Conservation (phyloP, 1,140 invertebrate species). For the Papilio dardanus region DNA sequence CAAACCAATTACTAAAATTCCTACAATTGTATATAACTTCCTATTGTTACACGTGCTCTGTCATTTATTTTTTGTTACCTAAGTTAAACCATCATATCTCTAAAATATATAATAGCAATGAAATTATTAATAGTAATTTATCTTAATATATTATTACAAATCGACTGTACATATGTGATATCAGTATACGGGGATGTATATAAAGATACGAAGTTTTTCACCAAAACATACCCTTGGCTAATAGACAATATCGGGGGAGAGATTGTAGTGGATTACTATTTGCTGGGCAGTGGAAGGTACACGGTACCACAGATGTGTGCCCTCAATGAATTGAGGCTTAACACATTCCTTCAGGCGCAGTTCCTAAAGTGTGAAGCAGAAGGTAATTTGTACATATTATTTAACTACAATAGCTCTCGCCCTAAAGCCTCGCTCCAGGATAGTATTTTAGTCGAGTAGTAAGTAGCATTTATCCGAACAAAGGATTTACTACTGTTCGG, state of each 20-base stretch:
- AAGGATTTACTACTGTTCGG: too few species aligned
- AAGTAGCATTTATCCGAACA: too few species aligned
- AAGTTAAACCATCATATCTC: too few species aligned
- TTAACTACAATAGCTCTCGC: too few species aligned
- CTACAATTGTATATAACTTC: not conserved
- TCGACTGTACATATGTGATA: constrained; percentile 45
- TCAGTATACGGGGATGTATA: constrained; percentile 56
- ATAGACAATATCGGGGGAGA: constrained; percentile 61
- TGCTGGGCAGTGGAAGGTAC: constrained; percentile 55
- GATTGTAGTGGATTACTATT: constrained; percentile 52
- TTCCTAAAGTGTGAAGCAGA: constrained; percentile 62
- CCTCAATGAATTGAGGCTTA: constrained; percentile 49
- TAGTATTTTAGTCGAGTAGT: too few species aligned
- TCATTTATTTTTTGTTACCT: not conserved
- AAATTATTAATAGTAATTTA: not conserved
- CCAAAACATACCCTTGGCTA: constrained; percentile 52
- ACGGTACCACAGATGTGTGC: constrained; percentile 59
- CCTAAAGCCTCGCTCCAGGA: too few species aligned
- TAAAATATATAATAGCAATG: not conserved
- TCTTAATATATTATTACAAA: not conserved
- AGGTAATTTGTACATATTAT: constrained; percentile 45
- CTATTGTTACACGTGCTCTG: not conserved
- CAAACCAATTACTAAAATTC: not conserved
- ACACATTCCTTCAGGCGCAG: constrained; percentile 56
- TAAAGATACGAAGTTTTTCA: constrained; percentile 52